Evolutionary conservation across 2,888 invertebrate genomes (phyloP).

Genomic region (Trachelus stipa): DNA sequence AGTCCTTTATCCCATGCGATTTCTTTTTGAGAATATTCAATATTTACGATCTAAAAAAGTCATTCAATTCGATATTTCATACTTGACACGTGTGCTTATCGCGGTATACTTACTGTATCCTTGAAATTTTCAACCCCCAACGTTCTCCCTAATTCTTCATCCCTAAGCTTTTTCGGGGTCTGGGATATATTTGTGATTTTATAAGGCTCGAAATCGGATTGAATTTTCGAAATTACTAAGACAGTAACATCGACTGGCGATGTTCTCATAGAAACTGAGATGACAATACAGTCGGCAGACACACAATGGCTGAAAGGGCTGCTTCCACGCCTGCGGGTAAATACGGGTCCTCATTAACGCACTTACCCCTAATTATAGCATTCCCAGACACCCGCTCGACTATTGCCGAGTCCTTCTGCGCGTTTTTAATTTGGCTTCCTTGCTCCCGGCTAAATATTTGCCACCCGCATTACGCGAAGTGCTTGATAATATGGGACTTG

Average conservation of each 20-base stretch:
- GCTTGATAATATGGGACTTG: not conserved
- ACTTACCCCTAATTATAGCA: slow-evolving; percentile 32
- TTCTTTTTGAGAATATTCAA: too few relatives aligned
- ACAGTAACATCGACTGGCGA: not conserved
- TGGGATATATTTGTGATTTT: too few relatives aligned
- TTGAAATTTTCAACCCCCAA: too few relatives aligned
- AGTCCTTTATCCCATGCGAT: too few relatives aligned
- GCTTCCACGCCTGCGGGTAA: slow-evolving; percentile 28
- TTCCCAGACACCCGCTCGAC: slow-evolving; percentile 21
- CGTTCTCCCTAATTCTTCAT: too few relatives aligned
- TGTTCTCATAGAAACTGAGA: slow-evolving; percentile 14
- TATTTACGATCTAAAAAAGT: too few relatives aligned
- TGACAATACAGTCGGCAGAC: slow-evolving; percentile 24
- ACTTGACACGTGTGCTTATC: too few relatives aligned
- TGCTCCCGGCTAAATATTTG: slow-evolving; percentile 30
- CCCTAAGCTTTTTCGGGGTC: too few relatives aligned
- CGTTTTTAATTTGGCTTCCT: slow-evolving; percentile 30
- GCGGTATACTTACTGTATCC: too few relatives aligned
- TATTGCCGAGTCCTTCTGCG: slow-evolving; percentile 19
- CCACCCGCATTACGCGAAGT: slow-evolving; percentile 19
- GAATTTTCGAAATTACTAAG: not conserved
- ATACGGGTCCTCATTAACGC: slow-evolving; percentile 34
- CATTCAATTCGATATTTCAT: too few relatives aligned
- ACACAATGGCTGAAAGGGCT: slow-evolving; percentile 28
- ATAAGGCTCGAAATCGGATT: not conserved